Percentiles rank a stretch among this genome's conserved stretches.
Evolutionary conservation across 2,113 vertebrate species (phyloP).

Genomic region (Himantopus leucocephalus): DNA sequence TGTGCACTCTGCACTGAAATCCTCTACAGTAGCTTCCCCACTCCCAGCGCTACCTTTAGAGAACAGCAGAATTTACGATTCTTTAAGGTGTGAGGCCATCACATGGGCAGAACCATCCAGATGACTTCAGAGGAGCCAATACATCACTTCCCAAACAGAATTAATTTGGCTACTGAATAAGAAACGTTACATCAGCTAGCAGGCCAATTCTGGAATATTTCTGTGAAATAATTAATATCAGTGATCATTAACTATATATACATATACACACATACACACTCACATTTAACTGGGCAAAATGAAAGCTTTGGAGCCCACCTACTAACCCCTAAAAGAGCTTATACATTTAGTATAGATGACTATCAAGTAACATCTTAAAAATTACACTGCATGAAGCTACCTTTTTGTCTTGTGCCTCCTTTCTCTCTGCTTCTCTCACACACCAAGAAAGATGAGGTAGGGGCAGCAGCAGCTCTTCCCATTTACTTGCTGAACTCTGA

Average conservation of each 20-base stretch:
- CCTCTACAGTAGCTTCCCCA: neutral
- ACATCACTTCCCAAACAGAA: neutral
- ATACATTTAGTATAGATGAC: neutral
- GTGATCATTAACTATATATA: neutral
- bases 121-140: neutral
- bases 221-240: neutral
- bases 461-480: neutral
- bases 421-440: neutral
- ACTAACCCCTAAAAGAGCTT: neutral
- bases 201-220: neutral
- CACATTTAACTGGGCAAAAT: neutral
- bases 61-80: neutral
- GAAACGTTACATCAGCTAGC: neutral
- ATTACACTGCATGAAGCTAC: neutral
- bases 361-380: neutral
- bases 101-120: neutral
- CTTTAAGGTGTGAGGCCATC: neutral
- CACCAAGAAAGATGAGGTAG: neutral
- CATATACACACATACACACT: neutral
- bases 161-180: neutral
- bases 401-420: neutral
- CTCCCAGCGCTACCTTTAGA: neutral
- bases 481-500: neutral
- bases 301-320: neutral
- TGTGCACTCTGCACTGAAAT: neutral